Evolutionary conservation across 2,888 invertebrate species (phyloP).

Genomic region (Campoplex nolae): DNA sequence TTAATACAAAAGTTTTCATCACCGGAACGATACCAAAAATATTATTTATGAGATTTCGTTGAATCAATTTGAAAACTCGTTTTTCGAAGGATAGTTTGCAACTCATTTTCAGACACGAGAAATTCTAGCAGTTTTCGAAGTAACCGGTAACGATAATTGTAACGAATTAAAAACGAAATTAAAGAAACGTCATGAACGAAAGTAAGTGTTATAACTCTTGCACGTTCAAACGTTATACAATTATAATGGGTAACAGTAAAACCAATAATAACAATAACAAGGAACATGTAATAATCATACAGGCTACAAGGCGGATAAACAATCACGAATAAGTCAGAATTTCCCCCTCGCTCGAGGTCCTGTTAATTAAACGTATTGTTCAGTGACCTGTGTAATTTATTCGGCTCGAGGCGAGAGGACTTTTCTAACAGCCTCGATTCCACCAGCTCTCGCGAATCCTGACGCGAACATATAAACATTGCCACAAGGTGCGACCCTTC

Average conservation of each 20-base stretch:
- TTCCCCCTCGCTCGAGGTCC: constrained; percentile 49
- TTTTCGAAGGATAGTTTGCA: neutral
- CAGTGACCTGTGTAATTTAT: constrained; percentile 67
- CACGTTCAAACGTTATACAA: constrained; percentile 17
- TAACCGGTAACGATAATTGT: constrained; percentile 15
- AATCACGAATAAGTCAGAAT: constrained; percentile 53
- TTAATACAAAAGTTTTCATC: neutral
- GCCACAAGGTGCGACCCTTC: neutral
- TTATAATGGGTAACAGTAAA: neutral
- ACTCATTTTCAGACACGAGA: neutral
- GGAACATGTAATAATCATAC: neutral
- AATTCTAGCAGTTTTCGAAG: constrained; percentile 23
- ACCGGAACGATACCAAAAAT: neutral
- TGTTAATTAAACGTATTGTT: constrained; percentile 68
- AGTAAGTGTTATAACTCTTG: constrained; percentile 37
- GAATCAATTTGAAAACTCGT: neutral
- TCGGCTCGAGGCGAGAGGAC: constrained; percentile 55
- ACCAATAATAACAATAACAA: neutral
- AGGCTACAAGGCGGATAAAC: constrained; percentile 34
- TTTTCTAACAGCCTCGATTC: constrained; percentile 57
- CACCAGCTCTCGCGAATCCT: constrained; percentile 38
- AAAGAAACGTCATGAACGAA: constrained; percentile 42
- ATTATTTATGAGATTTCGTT: neutral
- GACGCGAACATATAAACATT: neutral
- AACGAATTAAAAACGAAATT: constrained; percentile 36